Conservation (phyloP, 2,797 vertebrate genomes). For the Oceanodroma leucorhoa region DNA sequence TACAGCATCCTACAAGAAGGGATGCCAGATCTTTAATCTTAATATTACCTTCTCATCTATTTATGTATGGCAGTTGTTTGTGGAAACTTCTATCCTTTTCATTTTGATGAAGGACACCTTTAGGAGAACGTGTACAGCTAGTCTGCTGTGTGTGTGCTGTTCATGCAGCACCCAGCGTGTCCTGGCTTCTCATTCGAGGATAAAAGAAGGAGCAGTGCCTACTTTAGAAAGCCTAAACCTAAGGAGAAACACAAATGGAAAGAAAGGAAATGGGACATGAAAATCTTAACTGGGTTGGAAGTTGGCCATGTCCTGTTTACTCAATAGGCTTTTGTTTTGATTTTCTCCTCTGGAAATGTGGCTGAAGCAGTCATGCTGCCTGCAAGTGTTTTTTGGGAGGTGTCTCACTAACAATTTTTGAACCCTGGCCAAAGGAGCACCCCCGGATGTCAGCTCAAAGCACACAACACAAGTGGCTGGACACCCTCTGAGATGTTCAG, state of each 20-base stretch:
- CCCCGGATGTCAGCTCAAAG: background rate
- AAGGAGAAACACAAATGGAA: background rate
- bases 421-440: background rate
- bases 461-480: background rate
- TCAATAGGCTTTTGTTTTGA: background rate
- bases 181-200: background rate
- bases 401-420: background rate
- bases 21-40: background rate
- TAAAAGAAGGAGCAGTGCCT: background rate
- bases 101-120: background rate
- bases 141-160: background rate
- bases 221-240: background rate
- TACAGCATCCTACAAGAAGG: background rate
- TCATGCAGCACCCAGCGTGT: background rate
- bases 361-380: background rate
- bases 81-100: background rate
- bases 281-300: background rate
- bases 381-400: background rate
- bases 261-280: background rate
- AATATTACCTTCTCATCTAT: background rate
- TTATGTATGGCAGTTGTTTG: background rate
- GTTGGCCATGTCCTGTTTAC: background rate
- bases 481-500: background rate
- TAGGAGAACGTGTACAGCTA: accelerated
- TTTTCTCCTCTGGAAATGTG: background rate